Conservation (phyloP, 2,888 invertebrate species). For the Agonopterix arenella region DNA sequence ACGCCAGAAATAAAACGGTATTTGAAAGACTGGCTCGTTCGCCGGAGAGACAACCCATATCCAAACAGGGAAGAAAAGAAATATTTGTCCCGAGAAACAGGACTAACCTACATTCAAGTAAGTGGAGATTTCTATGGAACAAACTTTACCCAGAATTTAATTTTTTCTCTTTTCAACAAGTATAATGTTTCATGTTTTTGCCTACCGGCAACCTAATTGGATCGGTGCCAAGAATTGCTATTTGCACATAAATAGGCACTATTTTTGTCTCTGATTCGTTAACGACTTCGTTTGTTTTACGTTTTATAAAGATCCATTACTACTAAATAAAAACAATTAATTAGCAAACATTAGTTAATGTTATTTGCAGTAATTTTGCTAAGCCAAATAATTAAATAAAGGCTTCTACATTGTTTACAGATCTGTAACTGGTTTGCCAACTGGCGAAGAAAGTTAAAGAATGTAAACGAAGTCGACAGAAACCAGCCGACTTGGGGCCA, state of each 20-base stretch:
- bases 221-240: constrained; percentile 63
- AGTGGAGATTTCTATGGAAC: constrained; percentile 20
- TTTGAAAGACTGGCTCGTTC: constrained; percentile 86
- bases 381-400: constrained; percentile 1
- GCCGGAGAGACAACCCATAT: constrained; percentile 86
- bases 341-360: background rate
- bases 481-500: constrained; percentile 85
- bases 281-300: constrained; percentile 21
- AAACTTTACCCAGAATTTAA: background rate
- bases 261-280: constrained; percentile 68
- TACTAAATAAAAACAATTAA: too few relatives aligned
- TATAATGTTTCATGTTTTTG: constrained; percentile 40
- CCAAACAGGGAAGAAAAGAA: constrained; percentile 88
- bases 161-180: constrained; percentile 10
- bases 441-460: constrained; percentile 87
- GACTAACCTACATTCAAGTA: constrained; percentile 87
- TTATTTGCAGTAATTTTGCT: background rate
- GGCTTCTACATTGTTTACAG: constrained; percentile 42
- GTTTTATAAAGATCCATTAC: too few relatives aligned
- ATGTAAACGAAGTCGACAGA: constrained; percentile 81
- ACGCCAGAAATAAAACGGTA: constrained; percentile 88
- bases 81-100: constrained; percentile 83
- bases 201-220: constrained; percentile 71
- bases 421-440: constrained; percentile 91
- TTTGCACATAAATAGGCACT: constrained; percentile 74